Evolutionary conservation across 2,797 vertebrate genomes (phyloP).

Genomic region (Tapirus indicus): DNA sequence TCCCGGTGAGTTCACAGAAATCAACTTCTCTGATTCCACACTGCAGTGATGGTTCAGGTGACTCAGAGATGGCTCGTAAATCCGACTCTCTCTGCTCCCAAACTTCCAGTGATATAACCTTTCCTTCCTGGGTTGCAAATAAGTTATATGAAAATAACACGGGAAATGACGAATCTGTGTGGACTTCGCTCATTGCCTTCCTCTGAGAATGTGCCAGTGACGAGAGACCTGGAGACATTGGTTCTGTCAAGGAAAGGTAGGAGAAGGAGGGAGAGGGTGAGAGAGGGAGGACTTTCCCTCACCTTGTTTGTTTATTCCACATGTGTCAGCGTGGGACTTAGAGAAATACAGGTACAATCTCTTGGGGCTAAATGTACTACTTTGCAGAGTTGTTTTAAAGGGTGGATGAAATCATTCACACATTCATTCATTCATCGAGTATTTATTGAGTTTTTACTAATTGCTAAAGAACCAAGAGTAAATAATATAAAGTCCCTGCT

Average conservation of each 20-base stretch:
- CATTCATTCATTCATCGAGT: neutral
- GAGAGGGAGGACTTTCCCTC: neutral
- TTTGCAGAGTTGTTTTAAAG: conserved; percentile 45
- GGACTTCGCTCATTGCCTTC: neutral
- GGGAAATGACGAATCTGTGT: neutral
- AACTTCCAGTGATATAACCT: neutral
- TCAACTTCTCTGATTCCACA: conserved; percentile 55
- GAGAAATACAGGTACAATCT: neutral
- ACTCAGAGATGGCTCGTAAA: conserved; percentile 30
- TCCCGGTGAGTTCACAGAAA: conserved; percentile 69
- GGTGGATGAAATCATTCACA: neutral
- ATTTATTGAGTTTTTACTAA: neutral
- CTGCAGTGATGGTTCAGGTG: conserved; percentile 55
- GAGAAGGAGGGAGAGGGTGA: neutral
- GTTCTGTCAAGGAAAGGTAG: conserved; percentile 18
- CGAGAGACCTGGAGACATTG: neutral
- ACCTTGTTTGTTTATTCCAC: neutral
- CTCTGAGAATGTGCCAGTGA: neutral
- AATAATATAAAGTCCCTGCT: neutral
- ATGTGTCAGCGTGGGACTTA: neutral
- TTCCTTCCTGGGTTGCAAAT: conserved; percentile 12
- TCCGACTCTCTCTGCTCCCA: neutral
- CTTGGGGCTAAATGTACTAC: neutral
- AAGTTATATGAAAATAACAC: neutral
- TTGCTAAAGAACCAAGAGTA: neutral